Base-by-base conservation (phyloP, 2,888 invertebrate species). In the Leucoptera coffeella region DNA sequence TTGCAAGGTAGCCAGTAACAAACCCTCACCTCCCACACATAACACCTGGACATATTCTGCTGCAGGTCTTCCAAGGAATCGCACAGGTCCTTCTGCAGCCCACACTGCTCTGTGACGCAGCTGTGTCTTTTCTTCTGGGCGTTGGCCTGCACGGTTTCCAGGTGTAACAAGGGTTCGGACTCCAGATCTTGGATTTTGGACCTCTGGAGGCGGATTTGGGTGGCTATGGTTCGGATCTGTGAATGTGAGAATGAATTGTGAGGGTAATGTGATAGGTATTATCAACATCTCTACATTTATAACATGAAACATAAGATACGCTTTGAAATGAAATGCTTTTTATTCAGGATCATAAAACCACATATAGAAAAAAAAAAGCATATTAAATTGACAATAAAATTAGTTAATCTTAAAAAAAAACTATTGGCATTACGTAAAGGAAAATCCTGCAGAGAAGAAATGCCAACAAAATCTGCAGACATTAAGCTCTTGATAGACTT, bases 141-240 rank as follows among this genome's bases (percentile, higher is more conserved):
- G 12, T 39, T 38, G 1, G 36, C 39, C 20, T 33, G 41, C 31
- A 62, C 61, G 2, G 41, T 35, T 21, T 54, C 45, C 1, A 67
- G 42, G 32, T 65, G 38, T 23, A 62, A 38, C 0, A 45, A 35
- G 0, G 56, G 45, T 14, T 58, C 56, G 12, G 39, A 49, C 25
- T 60, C 50, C 4, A 67, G 48, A 27, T 51, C 50, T 2, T 42
- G 32, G 0, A 64, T 42, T 35, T 58, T 60, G 13, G 49, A 49
- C 4, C 35, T 40, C 34, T 65, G 60, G 1, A 59, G 22, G 0
- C 55, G 47, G 8, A 67, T 57, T 35, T 60, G 53, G 1, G 46
- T 47, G 11, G 35, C 35, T 29, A 61, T 48, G 5, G 55, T 49
- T 27, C 45, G 42, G 0, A 65, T 46, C 69, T 71, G 29, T 17